Base-by-base conservation (phyloP, 2,797 vertebrate genomes). In the Arrhamphus sclerolepis region DNA sequence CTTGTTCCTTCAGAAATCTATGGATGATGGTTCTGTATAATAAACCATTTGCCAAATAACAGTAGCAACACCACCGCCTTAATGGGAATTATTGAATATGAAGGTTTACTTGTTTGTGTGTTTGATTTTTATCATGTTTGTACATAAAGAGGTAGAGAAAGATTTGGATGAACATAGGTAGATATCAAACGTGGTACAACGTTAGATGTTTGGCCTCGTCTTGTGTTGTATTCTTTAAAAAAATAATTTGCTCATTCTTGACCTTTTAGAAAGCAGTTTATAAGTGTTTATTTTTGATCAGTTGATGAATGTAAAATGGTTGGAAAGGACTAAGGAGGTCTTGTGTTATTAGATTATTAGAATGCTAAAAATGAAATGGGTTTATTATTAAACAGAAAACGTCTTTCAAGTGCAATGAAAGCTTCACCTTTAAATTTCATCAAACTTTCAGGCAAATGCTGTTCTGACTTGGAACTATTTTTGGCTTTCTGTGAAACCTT, bases 401-500 rank as follows among this genome's bases (percentile, higher is more conserved):
- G 14, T 2, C 34, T 14, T 5, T 38, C 34, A 38, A 38, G 13
- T 14, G 34, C 34, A 13, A 38, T 38, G 0, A n/a, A 24, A 40
- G 38, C 16, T 14, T 29, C 17, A 28, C 54, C 9, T 46, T 46
- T 21, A 8, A 38, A 2, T 24, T 18, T 18, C 2, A 11, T 40
- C 19, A 11, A 7, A 34, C 14, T 21, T 5, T n/a, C 18, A 21
- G 39, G 50, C 21, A 46, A 53, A 18, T 13, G n/a, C n/a, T n/a
- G 2, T 22, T 46, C 16, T 28, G 34, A 38, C 44, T 34, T 50
- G 6, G 4, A 55, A 4, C 39, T 14, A 34, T 48, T 69, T 51
- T 41, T 52, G 11, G 3, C 69, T 38, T n/a, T 1, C 13, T 21
- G 38, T 34, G 3, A 62, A 51, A 69, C 19, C 38, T 16, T 19